A percentile compares a stretch with the other conserved stretches of the same genome.
phyloP scores from a whole-genome alignment of 2,113 vertebrate genomes.

The Heloderma charlesbogerti region DNA sequence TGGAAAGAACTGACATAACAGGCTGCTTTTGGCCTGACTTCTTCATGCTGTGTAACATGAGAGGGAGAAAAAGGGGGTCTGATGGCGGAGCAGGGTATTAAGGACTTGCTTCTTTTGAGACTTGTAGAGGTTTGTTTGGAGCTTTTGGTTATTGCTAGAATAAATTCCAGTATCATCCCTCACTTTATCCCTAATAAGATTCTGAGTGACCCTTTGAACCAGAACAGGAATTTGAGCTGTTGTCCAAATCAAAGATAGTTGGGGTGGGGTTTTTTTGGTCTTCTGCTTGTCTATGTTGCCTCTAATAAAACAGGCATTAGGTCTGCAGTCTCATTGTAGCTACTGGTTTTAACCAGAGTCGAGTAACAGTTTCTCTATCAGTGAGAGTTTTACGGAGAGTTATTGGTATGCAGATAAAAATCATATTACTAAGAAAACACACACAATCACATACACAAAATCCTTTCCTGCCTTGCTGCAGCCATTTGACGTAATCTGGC shows the following conservation, averaged over 20 bases:
- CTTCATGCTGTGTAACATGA: background rate
- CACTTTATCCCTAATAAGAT: constrained; percentile 9
- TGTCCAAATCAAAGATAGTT: background rate
- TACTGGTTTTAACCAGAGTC: constrained; percentile 30
- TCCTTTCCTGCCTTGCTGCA: background rate
- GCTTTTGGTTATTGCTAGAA: constrained; percentile 16
- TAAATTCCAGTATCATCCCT: background rate
- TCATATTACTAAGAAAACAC: background rate
- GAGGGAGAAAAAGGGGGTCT: background rate
- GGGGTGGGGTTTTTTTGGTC: constrained; percentile 27
- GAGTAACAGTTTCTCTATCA: constrained; percentile 49
- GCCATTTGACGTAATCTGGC: constrained; percentile 1
- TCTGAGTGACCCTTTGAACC: constrained; percentile 46
- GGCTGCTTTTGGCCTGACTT: background rate
- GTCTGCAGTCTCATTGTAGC: constrained; percentile 4
- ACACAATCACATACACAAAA: background rate
- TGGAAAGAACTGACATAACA: background rate
- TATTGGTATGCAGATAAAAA: constrained; percentile 43
- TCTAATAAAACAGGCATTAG: constrained; percentile 74
- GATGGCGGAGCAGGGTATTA: background rate
- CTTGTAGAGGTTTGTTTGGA: background rate
- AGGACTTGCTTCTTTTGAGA: background rate
- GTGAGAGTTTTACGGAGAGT: constrained; percentile 43
- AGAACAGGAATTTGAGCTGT: constrained; percentile 57
- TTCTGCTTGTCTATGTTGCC: constrained; percentile 36